These are phyloP conservation scores for Borostomias antarcticus DNA, from an alignment of 2,797 vertebrate genomes.

Conservation along the genomic window DNA sequence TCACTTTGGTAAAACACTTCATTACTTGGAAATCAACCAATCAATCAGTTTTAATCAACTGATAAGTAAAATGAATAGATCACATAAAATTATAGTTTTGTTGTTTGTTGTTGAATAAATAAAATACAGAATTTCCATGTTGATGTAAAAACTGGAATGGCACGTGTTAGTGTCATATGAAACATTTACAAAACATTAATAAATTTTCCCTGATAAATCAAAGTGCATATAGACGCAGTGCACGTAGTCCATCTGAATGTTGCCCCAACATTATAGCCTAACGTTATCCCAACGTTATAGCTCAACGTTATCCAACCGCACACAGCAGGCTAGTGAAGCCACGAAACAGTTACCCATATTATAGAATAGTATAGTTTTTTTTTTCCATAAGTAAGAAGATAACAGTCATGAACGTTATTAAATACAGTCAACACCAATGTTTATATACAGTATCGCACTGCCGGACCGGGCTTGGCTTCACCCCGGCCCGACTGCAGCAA, in stretches of 20 bases:
- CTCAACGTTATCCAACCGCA: constrained; percentile 79
- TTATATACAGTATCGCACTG: constrained; percentile 97
- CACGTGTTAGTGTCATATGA: constrained; percentile 91
- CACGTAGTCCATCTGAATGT: constrained; percentile 91
- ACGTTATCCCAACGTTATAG: constrained; percentile 65
- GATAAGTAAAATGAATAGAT: constrained; percentile 68
- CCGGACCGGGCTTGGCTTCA: constrained; percentile 83
- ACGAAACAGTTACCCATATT: constrained; percentile 88
- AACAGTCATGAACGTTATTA: constrained; percentile 98
- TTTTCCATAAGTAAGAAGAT: constrained; percentile 85
- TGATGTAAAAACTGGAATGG: constrained; percentile 93
- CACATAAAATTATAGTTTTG: constrained; percentile 74
- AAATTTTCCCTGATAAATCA: constrained; percentile 99
- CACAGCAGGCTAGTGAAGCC: constrained; percentile 88
- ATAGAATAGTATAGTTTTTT: constrained; percentile 84
- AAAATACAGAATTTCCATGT: constrained; percentile 82
- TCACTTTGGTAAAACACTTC: constrained; percentile 99
- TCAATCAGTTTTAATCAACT: constrained; percentile 74
- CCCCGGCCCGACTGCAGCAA: constrained; percentile 78
- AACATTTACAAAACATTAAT: constrained; percentile 99
- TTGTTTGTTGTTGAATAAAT: constrained; percentile 70
- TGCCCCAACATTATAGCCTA: constrained; percentile 74
- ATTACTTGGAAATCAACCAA: constrained; percentile 84
- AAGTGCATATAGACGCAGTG: constrained; percentile 99
- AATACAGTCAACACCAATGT: constrained; percentile 94